Evolutionary conservation across 1,140 invertebrate species (phyloP).

Genomic region (Colletes gigas): DNA sequence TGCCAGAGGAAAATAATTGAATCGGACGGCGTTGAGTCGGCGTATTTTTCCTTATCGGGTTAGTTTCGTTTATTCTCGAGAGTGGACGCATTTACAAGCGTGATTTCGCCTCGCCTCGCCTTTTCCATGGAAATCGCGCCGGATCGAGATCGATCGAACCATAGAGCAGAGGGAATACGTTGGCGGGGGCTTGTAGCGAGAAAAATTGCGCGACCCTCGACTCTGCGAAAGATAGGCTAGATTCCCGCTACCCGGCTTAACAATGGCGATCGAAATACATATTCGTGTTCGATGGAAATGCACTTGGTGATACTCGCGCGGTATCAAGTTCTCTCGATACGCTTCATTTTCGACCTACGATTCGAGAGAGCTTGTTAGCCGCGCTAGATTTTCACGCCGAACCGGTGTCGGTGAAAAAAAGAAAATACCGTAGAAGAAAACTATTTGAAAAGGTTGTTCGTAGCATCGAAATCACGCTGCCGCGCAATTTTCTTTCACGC

Average conservation of each 20-base stretch:
- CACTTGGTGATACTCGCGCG: no score
- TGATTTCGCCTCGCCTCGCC: background rate
- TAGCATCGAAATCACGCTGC: no score
- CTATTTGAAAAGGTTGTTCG: no score
- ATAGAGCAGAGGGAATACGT: background rate
- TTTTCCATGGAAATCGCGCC: background rate
- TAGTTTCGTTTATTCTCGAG: background rate
- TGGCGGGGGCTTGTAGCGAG: background rate
- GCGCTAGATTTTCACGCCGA: background rate
- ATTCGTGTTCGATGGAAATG: slow-evolving; percentile 9
- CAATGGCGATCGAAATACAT: slow-evolving; percentile 1
- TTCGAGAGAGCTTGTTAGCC: background rate
- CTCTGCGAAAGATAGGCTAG: background rate
- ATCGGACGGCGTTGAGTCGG: background rate
- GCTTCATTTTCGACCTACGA: background rate
- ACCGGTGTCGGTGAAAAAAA: no score
- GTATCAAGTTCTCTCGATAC: background rate
- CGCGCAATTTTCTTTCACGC: background rate
- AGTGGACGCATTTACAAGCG: background rate
- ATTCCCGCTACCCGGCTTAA: background rate
- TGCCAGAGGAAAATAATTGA: background rate
- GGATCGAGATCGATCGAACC: background rate
- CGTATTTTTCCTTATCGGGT: background rate
- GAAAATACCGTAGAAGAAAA: no score
- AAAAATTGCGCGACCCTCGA: background rate